Percentiles rank a stretch among this genome's conserved stretches.
phyloP scores from a whole-genome alignment of 2,888 invertebrate genomes.

The Apoda limacodes region DNA sequence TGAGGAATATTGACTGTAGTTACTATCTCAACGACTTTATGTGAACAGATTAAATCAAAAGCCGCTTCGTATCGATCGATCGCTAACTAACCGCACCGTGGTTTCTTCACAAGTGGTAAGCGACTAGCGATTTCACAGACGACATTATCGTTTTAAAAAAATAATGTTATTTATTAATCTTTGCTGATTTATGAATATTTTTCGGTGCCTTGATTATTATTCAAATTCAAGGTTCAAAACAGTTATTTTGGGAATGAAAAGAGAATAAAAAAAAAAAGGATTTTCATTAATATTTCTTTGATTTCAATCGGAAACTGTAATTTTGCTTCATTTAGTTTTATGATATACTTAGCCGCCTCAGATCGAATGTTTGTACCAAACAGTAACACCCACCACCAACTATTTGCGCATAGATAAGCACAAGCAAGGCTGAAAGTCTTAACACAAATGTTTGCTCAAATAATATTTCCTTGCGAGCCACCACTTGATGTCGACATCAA shows the following conservation, averaged over 20 bases:
- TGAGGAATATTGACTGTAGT: constrained; percentile 36
- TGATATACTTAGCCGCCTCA: no score
- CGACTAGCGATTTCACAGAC: constrained; percentile 11
- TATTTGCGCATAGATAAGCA: constrained; percentile 38
- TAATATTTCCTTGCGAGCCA: constrained; percentile 53
- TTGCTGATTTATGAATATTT: no score
- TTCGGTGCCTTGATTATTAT: no score
- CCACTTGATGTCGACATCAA: constrained; percentile 62
- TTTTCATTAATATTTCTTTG: no score
- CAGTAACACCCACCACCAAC: neutral
- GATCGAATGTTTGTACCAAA: no score
- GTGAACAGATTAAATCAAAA: constrained; percentile 46
- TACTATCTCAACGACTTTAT: constrained; percentile 37
- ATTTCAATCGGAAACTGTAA: no score
- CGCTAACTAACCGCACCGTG: constrained; percentile 30
- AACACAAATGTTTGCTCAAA: constrained; percentile 54
- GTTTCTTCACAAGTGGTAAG: constrained; percentile 16
- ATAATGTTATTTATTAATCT: no score
- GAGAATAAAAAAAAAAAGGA: no score
- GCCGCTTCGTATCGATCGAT: constrained; percentile 40
- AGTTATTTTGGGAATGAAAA: no score
- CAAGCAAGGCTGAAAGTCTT: constrained; percentile 40
- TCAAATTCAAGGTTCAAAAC: no score
- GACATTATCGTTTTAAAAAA: no score
- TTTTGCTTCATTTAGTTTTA: no score